Evolutionary conservation across 2,888 invertebrate genomes (phyloP), one percentile per base, ranked within the genome.

Genomic region (Megamerina dolium): DNA sequence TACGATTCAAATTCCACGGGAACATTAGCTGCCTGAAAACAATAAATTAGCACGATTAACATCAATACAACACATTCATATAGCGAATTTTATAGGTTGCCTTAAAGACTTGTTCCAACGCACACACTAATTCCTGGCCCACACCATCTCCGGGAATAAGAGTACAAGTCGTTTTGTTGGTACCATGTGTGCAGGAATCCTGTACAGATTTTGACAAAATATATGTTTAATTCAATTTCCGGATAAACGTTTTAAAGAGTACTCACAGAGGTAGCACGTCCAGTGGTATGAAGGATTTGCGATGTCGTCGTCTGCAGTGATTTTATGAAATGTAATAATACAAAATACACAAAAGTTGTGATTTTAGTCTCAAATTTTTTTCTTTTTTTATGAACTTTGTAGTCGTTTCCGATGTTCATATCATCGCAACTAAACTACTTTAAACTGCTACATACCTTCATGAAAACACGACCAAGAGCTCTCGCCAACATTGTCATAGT

Each of bases 141-240:
- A 99, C 95, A 42, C 97, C 97, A 77, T 99, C 97, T 27, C 97
- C 99, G 3, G 97, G 97, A 50, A 99, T 93, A 35, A 97, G 74
- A 3, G 97, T 97, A 67, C 92, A 92, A 61, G 81, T 85, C 50
- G 85, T 82, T 51, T 82, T 77, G 51, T 64, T 69, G 9, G 60
- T 66, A 8, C 51, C 58, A 37, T 54, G 56, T 17, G 50, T 43
- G 4, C 34, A 48, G 4, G 52, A 38, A 20, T 61, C 61, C 59
- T 58, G 23, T 5, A 49, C 37, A 19, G 41, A 1, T 37, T 9
- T 21, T 19, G n/a, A 26, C 9, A n/a, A 39, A 5, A 10, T 16
- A 32, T 18, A 40, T 21, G 35, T 34, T 29, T n/a, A n/a, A 41
- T 39, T n/a, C 39, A 29, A 31, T 41, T 33, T 13, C 5, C 5